phyloP scores from a whole-genome alignment of 2,797 vertebrate genomes.

The Alectoris magna region DNA sequence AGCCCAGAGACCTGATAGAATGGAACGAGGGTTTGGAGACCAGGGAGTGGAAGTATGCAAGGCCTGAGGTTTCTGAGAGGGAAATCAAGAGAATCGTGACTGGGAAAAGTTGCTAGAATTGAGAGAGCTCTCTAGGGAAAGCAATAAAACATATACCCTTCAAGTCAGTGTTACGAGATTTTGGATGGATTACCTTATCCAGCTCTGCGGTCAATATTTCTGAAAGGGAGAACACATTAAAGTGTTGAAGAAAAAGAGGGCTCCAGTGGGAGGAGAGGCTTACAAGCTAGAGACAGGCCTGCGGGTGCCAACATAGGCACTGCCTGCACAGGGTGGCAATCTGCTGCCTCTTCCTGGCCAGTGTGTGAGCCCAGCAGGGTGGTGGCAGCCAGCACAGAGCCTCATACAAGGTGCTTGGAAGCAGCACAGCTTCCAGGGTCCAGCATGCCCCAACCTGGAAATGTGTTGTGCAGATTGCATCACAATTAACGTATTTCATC shows the following conservation, averaged over 20 bases:
- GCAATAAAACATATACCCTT: not conserved
- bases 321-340: rapidly evolving
- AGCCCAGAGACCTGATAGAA: not conserved
- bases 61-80: not conserved
- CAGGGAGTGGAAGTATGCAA: not conserved
- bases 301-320: not conserved
- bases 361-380: rapidly evolving
- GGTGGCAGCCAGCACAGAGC: rapidly evolving
- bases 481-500: not conserved
- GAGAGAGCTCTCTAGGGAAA: not conserved
- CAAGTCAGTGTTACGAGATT: not conserved
- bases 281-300: not conserved
- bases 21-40: not conserved
- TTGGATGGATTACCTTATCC: not conserved
- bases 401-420: rapidly evolving
- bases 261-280: not conserved
- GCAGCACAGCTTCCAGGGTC: not conserved
- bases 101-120: not conserved
- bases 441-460: not conserved
- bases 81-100: not conserved
- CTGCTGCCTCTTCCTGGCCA: not conserved
- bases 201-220: not conserved
- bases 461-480: not conserved
- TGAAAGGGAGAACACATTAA: not conserved
- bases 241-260: not conserved